A percentile compares a stretch with the other conserved stretches of the same genome.
Conservation (phyloP, 2,888 invertebrate species). For the Crioceris asparagi region DNA sequence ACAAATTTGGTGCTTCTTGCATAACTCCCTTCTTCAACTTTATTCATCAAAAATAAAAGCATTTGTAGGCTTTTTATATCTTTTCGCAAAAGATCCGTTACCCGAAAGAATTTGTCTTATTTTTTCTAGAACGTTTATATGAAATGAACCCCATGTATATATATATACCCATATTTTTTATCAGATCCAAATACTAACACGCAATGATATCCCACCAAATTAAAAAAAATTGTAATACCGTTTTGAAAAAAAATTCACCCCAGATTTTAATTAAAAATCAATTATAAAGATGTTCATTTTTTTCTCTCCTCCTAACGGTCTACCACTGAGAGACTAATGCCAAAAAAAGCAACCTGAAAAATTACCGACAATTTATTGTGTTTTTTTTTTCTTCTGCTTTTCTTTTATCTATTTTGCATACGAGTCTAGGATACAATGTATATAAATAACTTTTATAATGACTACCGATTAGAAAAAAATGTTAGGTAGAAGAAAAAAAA, state of each 20-base stretch:
- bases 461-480: conserved; percentile 20
- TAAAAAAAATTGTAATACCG: conserved; percentile 8
- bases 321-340: conserved; percentile 7
- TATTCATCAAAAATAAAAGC: too few species aligned
- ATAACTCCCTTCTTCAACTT: too few species aligned
- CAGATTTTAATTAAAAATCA: conserved; percentile 24
- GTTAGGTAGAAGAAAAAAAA: too few species aligned
- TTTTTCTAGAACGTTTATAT: too few species aligned
- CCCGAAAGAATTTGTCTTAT: too few species aligned
- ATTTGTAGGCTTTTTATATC: too few species aligned
- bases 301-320: conserved; percentile 25
- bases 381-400: conserved; percentile 23
- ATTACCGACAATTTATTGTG: conserved; percentile 33
- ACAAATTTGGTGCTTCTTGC: too few species aligned
- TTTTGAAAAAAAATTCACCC: too few species aligned
- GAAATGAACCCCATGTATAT: too few species aligned
- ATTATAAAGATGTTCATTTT: conserved; percentile 27
- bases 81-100: too few species aligned
- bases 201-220: too few species aligned
- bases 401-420: conserved; percentile 6
- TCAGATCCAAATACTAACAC: not conserved
- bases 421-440: too few species aligned
- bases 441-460: conserved; percentile 18
- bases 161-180: not conserved
- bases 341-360: conserved; percentile 29